Percentiles rank a stretch among this genome's conserved stretches.
These are phyloP conservation scores for Trematomus bernacchii DNA, from an alignment of 2,797 vertebrate species.

Conservation along the genomic window DNA sequence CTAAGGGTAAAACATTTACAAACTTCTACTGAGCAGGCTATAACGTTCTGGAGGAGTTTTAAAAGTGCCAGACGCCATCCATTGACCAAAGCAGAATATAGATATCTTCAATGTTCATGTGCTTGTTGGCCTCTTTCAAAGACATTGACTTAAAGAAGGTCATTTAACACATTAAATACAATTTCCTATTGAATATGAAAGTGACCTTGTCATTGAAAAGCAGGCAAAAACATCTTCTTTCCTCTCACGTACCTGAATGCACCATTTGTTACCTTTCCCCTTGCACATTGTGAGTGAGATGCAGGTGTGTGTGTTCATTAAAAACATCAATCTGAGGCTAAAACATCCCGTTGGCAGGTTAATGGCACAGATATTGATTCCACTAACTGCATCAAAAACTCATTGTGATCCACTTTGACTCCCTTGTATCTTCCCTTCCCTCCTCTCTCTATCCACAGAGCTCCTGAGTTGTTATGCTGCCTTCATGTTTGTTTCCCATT, in stretches of 20 bases:
- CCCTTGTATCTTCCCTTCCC: not conserved
- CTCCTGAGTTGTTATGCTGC: conserved; percentile 38
- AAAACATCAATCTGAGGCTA: conserved; percentile 5
- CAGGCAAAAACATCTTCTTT: too few relatives aligned
- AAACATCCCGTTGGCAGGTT: not conserved
- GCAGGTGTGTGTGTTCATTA: not conserved
- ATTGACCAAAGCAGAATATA: too few relatives aligned
- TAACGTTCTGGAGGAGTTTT: too few relatives aligned
- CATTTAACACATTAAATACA: too few relatives aligned
- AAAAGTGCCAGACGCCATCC: too few relatives aligned
- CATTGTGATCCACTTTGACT: conserved; percentile 4
- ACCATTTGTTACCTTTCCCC: not conserved
- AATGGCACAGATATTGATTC: conserved; percentile 28
- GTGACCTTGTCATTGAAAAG: too few relatives aligned
- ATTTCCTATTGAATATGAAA: too few relatives aligned
- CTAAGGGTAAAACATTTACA: too few relatives aligned
- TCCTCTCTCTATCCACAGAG: conserved; percentile 14
- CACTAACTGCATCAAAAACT: conserved; percentile 16
- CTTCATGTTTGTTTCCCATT: conserved; percentile 70
- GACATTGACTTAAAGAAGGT: too few relatives aligned
- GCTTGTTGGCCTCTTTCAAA: too few relatives aligned
- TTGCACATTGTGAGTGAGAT: not conserved
- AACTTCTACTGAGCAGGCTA: too few relatives aligned
- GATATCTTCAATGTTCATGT: too few relatives aligned
- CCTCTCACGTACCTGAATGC: not conserved